These are phyloP conservation scores for Epizoanthus ramosus DNA, from an alignment of 92 coral and sea anemone species.

Conservation along the genomic window DNA sequence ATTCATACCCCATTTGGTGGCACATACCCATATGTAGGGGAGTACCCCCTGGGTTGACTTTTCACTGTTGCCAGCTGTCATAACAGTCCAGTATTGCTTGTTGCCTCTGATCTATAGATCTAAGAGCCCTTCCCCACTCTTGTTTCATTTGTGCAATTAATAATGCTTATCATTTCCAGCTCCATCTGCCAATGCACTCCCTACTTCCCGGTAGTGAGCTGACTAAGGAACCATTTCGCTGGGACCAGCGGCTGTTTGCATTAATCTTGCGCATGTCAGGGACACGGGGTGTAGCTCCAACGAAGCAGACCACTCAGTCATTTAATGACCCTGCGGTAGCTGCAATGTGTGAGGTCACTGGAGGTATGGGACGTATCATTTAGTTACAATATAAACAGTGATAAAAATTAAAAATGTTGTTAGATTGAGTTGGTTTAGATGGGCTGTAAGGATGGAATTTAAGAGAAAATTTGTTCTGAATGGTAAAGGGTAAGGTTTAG, in stretches of 20 bases:
- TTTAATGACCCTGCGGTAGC: constrained; percentile 81
- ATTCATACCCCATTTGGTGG: too few relatives aligned
- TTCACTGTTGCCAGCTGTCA: too few relatives aligned
- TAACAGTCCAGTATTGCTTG: too few relatives aligned
- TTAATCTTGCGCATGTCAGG: constrained; percentile 89
- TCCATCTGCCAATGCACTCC: constrained; percentile 93
- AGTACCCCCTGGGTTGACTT: too few relatives aligned
- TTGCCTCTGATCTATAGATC: too few relatives aligned
- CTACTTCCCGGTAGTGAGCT: constrained; percentile 90
- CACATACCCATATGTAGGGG: too few relatives aligned
- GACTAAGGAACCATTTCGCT: constrained; percentile 96
- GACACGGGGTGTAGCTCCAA: constrained; percentile 70
- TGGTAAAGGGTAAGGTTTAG: too few relatives aligned
- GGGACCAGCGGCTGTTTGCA: constrained; percentile 98
- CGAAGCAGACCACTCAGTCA: constrained; percentile 64
- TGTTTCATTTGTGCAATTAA: not conserved
- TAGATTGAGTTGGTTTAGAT: too few relatives aligned
- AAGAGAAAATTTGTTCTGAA: too few relatives aligned
- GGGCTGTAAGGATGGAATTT: too few relatives aligned
- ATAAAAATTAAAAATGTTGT: too few relatives aligned
- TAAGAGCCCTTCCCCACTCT: not conserved
- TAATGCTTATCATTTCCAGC: constrained; percentile 49
- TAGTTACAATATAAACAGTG: too few relatives aligned
- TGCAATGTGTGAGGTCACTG: constrained; percentile 99
- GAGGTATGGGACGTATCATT: constrained; percentile 62